These are phyloP conservation scores for Ypsolopha scabrella DNA, from an alignment of 2,888 invertebrate species.

Conservation along the genomic window DNA sequence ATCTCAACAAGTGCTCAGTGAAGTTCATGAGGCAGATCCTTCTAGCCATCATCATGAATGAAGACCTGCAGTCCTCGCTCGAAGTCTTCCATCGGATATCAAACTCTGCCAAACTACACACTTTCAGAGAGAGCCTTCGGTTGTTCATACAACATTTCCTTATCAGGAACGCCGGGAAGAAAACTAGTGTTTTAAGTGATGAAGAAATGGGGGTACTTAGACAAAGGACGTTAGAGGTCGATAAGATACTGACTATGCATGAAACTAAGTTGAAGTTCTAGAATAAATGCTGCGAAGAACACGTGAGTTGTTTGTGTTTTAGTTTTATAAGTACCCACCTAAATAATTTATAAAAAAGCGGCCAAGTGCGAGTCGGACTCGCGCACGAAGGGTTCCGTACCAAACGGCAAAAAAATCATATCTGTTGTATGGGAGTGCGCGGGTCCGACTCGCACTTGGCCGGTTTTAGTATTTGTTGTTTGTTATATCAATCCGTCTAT, in stretches of 20 bases:
- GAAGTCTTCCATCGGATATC: conserved; percentile 81
- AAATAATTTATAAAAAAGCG: too few species aligned
- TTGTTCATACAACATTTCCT: conserved; percentile 91
- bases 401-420: too few species aligned
- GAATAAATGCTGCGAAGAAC: neutral
- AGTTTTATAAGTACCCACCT: neutral
- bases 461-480: too few species aligned
- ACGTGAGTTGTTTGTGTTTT: neutral
- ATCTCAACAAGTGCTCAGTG: conserved; percentile 84
- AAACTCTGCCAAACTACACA: conserved; percentile 78
- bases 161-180: conserved; percentile 72
- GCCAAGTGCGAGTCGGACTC: too few species aligned
- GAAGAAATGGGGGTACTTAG: conserved; percentile 44
- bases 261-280: conserved; percentile 53
- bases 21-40: conserved; percentile 84
- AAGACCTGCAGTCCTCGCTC: conserved; percentile 69
- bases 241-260: conserved; percentile 72
- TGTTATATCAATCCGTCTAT: too few species aligned
- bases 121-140: conserved; percentile 85
- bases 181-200: conserved; percentile 34
- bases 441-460: too few species aligned
- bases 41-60: conserved; percentile 77
- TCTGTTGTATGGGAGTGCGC: too few species aligned
- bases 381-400: too few species aligned
- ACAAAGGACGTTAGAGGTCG: conserved; percentile 73